Percentiles rank a stretch among this genome's conserved stretches.
These are phyloP conservation scores for Lucinisca nassula DNA, from an alignment of 2,888 invertebrate genomes.

Conservation along the genomic window DNA sequence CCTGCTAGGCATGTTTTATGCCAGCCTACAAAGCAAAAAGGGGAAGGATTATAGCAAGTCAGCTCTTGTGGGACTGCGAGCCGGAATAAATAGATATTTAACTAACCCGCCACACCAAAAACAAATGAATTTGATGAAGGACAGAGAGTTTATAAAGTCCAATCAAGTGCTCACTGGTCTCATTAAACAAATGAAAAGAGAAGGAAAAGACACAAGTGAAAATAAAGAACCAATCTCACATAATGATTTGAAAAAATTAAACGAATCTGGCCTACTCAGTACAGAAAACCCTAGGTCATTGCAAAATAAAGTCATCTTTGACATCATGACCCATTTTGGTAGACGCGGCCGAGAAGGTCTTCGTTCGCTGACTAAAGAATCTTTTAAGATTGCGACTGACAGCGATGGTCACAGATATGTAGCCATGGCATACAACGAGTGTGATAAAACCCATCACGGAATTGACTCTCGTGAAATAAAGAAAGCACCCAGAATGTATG, in stretches of 20 bases:
- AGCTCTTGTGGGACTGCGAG: constrained; percentile 26
- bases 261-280: constrained; percentile 18
- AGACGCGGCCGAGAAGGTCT: constrained; percentile 36
- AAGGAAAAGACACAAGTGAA: constrained; percentile 39
- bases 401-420: not conserved
- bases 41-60: constrained; percentile 46
- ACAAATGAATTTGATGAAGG: constrained; percentile 38
- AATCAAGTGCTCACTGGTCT: constrained; percentile 47
- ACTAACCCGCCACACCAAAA: constrained; percentile 20
- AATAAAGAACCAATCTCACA: constrained; percentile 38
- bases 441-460: constrained; percentile 34
- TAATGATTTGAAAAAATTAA: constrained; percentile 1
- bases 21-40: constrained; percentile 22
- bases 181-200: constrained; percentile 43
- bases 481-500: constrained; percentile 55
- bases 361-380: not conserved
- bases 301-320: constrained; percentile 47
- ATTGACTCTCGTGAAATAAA: constrained; percentile 17
- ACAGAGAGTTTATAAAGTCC: constrained; percentile 39
- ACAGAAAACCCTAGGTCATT: constrained; percentile 8
- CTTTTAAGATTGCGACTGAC: not conserved
- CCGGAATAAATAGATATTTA: constrained; percentile 43
- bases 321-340: constrained; percentile 52
- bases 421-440: constrained; percentile 36
- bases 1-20: constrained; percentile 28